Evolutionary conservation across 2,888 invertebrate species (phyloP), one percentile per base, ranked within the genome.

Genomic region (Polietes domitor): DNA sequence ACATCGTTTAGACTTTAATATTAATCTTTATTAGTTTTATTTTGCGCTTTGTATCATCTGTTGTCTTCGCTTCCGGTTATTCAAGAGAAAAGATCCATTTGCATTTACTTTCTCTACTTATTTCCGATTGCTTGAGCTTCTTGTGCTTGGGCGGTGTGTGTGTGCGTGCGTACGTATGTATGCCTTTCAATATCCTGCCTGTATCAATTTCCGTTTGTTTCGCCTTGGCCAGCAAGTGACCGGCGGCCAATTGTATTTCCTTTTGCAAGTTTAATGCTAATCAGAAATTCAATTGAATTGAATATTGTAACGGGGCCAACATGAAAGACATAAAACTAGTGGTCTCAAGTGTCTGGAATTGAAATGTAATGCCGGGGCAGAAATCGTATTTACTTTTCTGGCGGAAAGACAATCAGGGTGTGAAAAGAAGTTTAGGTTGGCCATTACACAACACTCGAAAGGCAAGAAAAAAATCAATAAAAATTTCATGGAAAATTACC

Each of bases 231-330:
- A 21, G 12, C 37, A 37, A 37, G 37, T 37, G 37, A 1, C 10
- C 10, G 6, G 12, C 37, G 17, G 24, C 41, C 24, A 41, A 32
- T 5, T 58, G 2, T 53, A 24, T 12, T 55, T 68, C 68, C 17
- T 17, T 47, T 76, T 61, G 53, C 70, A 55, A 71, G 32, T 53
- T 47, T 71, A 78, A 28, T 37, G 65, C 55, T 72, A 72, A 82
- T 78, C 82, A 82, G 75, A 71, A 76, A 78, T 82, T 65, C 65
- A 47, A 79, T 72, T 65, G 75, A 65, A 47, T 71, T 71, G 53
- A n/a, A n/a, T 32, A 41, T 63, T 68, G 68, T 68, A 68, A 68
- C 37, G 68, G 15, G 1, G 10, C 19, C 41, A 43, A 15, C 43
- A 41, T 65, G 65, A 24, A 24, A 17, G 41, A 21, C 21, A 43